A percentile compares a stretch with the other conserved stretches of the same genome.
Evolutionary conservation across 1,140 invertebrate genomes (phyloP).

Genomic region (Leptinotarsa texana): DNA sequence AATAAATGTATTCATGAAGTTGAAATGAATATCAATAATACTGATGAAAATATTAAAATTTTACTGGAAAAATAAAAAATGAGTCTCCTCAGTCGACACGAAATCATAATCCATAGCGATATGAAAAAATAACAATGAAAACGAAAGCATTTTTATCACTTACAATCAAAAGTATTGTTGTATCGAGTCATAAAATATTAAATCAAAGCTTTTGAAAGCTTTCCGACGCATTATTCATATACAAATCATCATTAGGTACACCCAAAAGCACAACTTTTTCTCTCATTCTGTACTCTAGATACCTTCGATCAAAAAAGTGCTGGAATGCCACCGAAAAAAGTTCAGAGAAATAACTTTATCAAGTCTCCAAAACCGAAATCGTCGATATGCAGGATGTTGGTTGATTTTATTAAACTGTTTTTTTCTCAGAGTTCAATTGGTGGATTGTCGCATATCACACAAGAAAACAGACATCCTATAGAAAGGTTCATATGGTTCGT

Average conservation of each 20-base stretch:
- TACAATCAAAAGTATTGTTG: not conserved
- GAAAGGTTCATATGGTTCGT: slow-evolving; percentile 57
- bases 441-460: slow-evolving; percentile 34
- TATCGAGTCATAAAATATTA: not conserved
- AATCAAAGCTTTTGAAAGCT: not conserved
- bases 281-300: too few relatives aligned
- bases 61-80: too few relatives aligned
- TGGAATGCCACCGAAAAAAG: not conserved
- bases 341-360: not conserved
- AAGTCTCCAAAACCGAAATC: not conserved
- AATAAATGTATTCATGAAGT: too few relatives aligned
- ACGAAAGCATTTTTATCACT: not conserved
- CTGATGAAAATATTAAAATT: too few relatives aligned
- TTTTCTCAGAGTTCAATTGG: slow-evolving; percentile 35
- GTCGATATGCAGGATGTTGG: not conserved
- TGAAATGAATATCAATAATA: too few relatives aligned
- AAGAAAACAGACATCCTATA: slow-evolving; percentile 36
- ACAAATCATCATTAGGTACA: not conserved
- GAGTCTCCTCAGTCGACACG: too few relatives aligned
- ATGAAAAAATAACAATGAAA: not conserved
- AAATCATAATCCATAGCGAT: too few relatives aligned
- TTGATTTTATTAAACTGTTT: slow-evolving; percentile 31
- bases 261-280: not conserved
- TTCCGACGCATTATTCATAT: not conserved
- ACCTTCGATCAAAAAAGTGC: not conserved